Base-by-base conservation (phyloP, 1,140 invertebrate genomes). In the Drosophila mauritiana region DNA sequence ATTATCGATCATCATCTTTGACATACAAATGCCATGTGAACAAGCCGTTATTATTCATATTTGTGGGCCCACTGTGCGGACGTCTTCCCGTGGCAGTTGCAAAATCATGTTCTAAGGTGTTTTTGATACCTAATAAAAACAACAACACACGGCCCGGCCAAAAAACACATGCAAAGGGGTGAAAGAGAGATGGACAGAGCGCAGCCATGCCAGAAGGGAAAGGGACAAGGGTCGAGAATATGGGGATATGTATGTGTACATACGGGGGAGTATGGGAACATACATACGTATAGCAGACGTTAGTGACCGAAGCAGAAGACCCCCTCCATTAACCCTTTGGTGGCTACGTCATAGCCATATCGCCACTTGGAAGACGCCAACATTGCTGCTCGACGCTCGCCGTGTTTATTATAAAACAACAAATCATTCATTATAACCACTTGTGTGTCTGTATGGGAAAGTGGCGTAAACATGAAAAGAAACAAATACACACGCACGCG, bases 381-480 rank as follows among this genome's bases (percentile, higher is more conserved):
- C 77, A 63, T 13, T 12, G 12, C 25, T 48, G 27, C 7, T 31
- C 77, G 79, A 49, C 53, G 75, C 42, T 51, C 80, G 81, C 52
- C 81, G 85, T 90, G 85, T 90, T 90, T 90, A 90, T 90, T 90
- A 90, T 90, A 90, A 90, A 90, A 90, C 85, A 90, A 90, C 85
- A 90, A 90, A 90, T 90, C 86, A 90, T 90, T 90, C 86, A 90
- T 90, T 90, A 90, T 90, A 90, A 90, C 86, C 86, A 85, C 85
- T 90, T 90, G 85, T 81, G 78, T 82, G 64, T 83, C 75, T 79
- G 80, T 80, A 89, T 83, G 78, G 59, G 83, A 83, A 89, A 86
- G 86, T 89, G 80, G 79, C 84, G 80, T 89, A 88, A 89, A 89
- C 77, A 90, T 89, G 73, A 89, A 89, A 89, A 72, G 83, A 86